phyloP scores from a whole-genome alignment of 2,888 invertebrate species.

The Thalpophila matura region DNA sequence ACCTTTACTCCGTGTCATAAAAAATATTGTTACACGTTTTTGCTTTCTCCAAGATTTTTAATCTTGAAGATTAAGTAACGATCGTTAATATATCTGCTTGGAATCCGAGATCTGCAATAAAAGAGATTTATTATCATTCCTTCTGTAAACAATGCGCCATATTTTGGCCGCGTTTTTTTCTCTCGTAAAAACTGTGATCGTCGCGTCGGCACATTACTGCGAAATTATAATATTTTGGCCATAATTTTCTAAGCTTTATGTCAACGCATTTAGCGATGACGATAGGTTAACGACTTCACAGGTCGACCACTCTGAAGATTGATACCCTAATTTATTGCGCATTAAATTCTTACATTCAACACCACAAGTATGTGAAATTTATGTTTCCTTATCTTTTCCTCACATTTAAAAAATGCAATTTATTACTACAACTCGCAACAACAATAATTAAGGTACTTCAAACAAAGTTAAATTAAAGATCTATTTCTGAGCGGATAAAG shows the following conservation, averaged over 20 bases:
- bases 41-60: slow-evolving; percentile 59
- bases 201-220: slow-evolving; percentile 16
- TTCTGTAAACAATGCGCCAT: slow-evolving; percentile 49
- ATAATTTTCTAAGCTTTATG: slow-evolving; percentile 54
- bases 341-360: slow-evolving; percentile 52
- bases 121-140: slow-evolving; percentile 68
- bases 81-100: slow-evolving; percentile 54
- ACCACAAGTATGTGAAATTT: slow-evolving; percentile 53
- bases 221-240: slow-evolving; percentile 53
- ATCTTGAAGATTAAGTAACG: slow-evolving; percentile 68
- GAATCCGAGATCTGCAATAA: slow-evolving; percentile 66
- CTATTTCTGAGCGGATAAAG: slow-evolving; percentile 60
- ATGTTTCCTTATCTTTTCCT: slow-evolving; percentile 35
- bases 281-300: slow-evolving; percentile 54
- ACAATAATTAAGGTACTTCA: slow-evolving; percentile 44
- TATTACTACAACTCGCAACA: slow-evolving; percentile 36
- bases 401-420: slow-evolving; percentile 26
- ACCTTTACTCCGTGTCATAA: slow-evolving; percentile 45
- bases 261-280: slow-evolving; percentile 51
- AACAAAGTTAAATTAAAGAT: slow-evolving; percentile 45
- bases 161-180: slow-evolving; percentile 30
- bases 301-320: slow-evolving; percentile 48
- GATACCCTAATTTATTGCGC: slow-evolving; percentile 53
- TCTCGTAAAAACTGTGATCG: slow-evolving; percentile 34
- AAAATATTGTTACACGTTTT: slow-evolving; percentile 51